phyloP scores from a whole-genome alignment of 2,113 vertebrate species.

The Poecile atricapillus region DNA sequence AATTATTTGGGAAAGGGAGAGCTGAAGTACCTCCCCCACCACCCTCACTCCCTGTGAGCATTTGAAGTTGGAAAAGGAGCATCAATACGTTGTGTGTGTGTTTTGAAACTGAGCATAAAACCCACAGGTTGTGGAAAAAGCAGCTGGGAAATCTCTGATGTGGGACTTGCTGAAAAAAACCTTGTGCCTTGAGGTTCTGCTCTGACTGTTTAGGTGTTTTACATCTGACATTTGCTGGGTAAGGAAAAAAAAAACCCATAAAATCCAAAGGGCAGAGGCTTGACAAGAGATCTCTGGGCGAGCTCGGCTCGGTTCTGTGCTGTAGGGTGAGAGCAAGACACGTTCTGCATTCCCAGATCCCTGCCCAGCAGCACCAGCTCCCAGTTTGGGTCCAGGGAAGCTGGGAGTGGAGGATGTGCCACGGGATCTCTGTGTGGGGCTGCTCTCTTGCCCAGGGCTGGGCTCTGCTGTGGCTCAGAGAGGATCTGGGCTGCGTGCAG shows the following conservation, averaged over 20 bases:
- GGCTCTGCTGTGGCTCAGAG: neutral
- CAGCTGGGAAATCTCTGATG: neutral
- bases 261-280: neutral
- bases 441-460: neutral
- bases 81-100: neutral
- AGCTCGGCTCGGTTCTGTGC: neutral
- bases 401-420: neutral
- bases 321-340: neutral
- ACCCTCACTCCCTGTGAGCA: neutral
- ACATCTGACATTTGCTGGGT: neutral
- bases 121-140: neutral
- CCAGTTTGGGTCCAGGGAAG: neutral
- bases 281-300: neutral
- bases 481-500: rapidly evolving
- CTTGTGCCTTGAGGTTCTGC: neutral
- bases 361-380: neutral
- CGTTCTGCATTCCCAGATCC: neutral
- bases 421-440: rapidly evolving
- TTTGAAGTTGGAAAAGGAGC: neutral
- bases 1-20: neutral
- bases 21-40: neutral
- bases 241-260: neutral
- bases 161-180: neutral
- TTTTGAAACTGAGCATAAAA: neutral
- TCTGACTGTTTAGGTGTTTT: neutral